These are phyloP conservation scores for Stomorhina lunata DNA, from an alignment of 2,888 invertebrate species.

Conservation along the genomic window DNA sequence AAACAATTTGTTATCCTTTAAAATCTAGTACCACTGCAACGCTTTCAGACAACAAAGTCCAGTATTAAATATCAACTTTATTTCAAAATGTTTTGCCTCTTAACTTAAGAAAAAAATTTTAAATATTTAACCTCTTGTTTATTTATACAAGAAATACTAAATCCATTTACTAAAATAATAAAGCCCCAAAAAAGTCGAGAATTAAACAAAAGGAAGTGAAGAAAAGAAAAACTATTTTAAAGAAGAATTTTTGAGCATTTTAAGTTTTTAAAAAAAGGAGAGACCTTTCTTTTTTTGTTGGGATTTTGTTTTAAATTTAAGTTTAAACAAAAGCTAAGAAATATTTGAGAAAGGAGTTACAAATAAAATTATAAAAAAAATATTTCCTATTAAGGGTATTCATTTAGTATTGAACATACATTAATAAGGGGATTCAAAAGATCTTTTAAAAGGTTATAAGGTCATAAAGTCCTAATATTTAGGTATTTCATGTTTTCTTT, in stretches of 20 bases:
- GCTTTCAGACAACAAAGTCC: no score
- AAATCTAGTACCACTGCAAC: no score
- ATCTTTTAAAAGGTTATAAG: not conserved
- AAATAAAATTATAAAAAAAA: not conserved
- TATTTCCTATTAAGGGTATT: not conserved
- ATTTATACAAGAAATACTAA: no score
- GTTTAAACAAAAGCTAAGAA: not conserved
- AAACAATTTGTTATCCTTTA: no score
- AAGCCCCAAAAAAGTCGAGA: no score
- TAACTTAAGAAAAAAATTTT: no score
- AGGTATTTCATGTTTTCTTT: no score
- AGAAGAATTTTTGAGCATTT: constrained; percentile 2
- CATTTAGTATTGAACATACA: not conserved
- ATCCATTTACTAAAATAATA: not conserved
- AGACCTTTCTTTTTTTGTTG: constrained; percentile 20
- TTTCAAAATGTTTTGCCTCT: no score
- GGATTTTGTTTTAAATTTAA: not conserved
- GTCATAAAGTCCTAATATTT: no score
- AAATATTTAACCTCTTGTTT: no score
- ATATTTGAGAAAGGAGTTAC: not conserved
- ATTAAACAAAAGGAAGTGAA: not conserved
- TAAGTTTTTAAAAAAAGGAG: constrained; percentile 17
- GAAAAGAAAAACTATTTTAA: not conserved
- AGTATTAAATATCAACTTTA: no score
- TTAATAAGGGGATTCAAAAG: not conserved